phyloP scores from a whole-genome alignment of 2,113 vertebrate genomes.

The Hydropotes inermis region DNA sequence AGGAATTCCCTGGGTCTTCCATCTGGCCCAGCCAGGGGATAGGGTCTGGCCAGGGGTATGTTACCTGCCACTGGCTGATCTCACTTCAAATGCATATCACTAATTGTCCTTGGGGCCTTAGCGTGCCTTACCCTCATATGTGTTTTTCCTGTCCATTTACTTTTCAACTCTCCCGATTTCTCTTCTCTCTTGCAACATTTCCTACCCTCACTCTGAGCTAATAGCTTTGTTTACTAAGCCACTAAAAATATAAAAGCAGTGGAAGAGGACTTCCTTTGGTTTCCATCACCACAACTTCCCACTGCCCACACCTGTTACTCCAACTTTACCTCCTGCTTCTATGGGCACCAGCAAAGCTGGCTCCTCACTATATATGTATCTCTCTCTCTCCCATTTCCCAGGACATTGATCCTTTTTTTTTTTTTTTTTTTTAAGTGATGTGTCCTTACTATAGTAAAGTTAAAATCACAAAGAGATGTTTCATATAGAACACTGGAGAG shows the following conservation, averaged over 20 bases:
- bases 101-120: background rate
- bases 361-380: background rate
- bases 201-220: background rate
- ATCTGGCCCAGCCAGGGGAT: background rate
- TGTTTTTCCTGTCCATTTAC: background rate
- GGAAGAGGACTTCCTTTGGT: background rate
- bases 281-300: background rate
- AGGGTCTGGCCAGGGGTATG: background rate
- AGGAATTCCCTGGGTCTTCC: background rate
- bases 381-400: background rate
- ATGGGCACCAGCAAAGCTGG: background rate
- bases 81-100: background rate
- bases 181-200: background rate
- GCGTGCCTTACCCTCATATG: no score
- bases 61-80: background rate
- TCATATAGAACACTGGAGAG: conserved; percentile 42
- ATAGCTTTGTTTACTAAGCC: background rate
- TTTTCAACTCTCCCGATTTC: background rate
- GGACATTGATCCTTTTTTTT: background rate
- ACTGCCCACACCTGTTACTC: background rate
- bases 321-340: background rate
- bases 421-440: background rate
- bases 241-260: background rate
- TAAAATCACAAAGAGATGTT: conserved; percentile 42
- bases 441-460: conserved; percentile 45